Percentiles rank a stretch among this genome's conserved stretches.
phyloP scores from a whole-genome alignment of 2,113 vertebrate species.

The Gadus macrocephalus region DNA sequence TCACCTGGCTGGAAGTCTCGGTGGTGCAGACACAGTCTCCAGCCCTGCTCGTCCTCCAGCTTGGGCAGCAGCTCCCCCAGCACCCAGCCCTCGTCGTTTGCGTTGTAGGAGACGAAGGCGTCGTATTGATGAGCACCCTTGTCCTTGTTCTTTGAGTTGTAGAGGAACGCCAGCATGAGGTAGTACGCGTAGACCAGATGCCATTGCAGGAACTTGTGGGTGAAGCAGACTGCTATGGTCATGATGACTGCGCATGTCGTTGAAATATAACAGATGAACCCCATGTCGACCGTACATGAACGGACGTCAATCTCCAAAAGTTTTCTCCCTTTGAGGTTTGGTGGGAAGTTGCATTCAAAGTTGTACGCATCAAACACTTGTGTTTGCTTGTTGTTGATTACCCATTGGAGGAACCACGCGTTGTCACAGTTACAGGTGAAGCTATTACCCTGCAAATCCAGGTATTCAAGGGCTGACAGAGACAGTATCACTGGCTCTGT shows the following conservation, averaged over 20 bases:
- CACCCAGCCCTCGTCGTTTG: constrained; percentile 70
- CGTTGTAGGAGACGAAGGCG: constrained; percentile 75
- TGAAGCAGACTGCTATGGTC: constrained; percentile 49
- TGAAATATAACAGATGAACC: constrained; percentile 53
- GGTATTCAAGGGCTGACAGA: constrained; percentile 50
- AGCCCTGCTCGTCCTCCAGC: constrained; percentile 69
- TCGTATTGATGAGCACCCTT: constrained; percentile 57
- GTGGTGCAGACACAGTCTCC: constrained; percentile 76
- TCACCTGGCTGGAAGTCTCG: constrained; percentile 74
- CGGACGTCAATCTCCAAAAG: constrained; percentile 46
- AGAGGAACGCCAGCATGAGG: constrained; percentile 61
- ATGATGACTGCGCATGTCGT: constrained; percentile 32
- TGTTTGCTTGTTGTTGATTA: constrained; percentile 34
- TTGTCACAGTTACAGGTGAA: constrained; percentile 71
- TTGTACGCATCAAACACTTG: constrained; percentile 63
- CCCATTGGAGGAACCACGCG: constrained; percentile 61
- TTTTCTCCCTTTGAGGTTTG: constrained; percentile 27
- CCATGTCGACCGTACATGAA: constrained; percentile 37
- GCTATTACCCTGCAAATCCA: constrained; percentile 64
- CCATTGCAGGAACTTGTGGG: constrained; percentile 61
- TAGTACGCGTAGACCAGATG: constrained; percentile 69
- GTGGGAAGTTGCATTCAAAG: constrained; percentile 68
- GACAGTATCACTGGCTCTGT: constrained; percentile 24
- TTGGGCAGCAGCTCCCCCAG: constrained; percentile 60
- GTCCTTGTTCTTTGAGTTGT: constrained; percentile 51